These are phyloP conservation scores for Leptopilina myrica DNA, from an alignment of 2,888 invertebrate species.

Conservation along the genomic window DNA sequence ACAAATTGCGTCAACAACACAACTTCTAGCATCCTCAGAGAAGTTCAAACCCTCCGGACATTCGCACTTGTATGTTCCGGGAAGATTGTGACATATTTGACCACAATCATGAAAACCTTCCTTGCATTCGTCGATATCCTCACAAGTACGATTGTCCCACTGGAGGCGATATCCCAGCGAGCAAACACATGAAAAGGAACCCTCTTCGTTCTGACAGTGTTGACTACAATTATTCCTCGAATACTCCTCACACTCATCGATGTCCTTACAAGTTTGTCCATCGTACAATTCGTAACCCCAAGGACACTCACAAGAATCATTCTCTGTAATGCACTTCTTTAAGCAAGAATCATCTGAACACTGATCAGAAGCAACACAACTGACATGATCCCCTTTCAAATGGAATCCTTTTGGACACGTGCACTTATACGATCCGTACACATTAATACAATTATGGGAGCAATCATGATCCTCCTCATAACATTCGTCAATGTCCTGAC, in stretches of 20 bases:
- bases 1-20: conserved; percentile 68
- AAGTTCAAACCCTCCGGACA: conserved; percentile 76
- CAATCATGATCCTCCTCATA: conserved; percentile 75
- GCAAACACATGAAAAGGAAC: conserved; percentile 76
- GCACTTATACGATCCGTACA: conserved; percentile 79
- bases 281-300: conserved; percentile 76
- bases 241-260: conserved; percentile 72
- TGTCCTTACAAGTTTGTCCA: conserved; percentile 68
- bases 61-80: conserved; percentile 78
- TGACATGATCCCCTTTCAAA: conserved; percentile 72
- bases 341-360: conserved; percentile 68
- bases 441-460: conserved; percentile 79
- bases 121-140: conserved; percentile 74
- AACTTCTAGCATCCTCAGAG: conserved; percentile 65
- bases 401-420: conserved; percentile 79
- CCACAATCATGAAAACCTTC: conserved; percentile 65
- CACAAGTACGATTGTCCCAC: conserved; percentile 69
- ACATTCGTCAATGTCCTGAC: conserved; percentile 75
- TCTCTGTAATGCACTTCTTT: conserved; percentile 64
- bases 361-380: conserved; percentile 58
- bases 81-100: conserved; percentile 77
- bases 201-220: conserved; percentile 67
- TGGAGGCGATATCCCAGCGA: conserved; percentile 72
- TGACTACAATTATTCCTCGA: conserved; percentile 65
- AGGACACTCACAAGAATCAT: conserved; percentile 73